A percentile compares a stretch with the other conserved stretches of the same genome.
These are phyloP conservation scores for Cardiocondyla obscurior DNA, from an alignment of 1,140 invertebrate species.

Conservation along the genomic window DNA sequence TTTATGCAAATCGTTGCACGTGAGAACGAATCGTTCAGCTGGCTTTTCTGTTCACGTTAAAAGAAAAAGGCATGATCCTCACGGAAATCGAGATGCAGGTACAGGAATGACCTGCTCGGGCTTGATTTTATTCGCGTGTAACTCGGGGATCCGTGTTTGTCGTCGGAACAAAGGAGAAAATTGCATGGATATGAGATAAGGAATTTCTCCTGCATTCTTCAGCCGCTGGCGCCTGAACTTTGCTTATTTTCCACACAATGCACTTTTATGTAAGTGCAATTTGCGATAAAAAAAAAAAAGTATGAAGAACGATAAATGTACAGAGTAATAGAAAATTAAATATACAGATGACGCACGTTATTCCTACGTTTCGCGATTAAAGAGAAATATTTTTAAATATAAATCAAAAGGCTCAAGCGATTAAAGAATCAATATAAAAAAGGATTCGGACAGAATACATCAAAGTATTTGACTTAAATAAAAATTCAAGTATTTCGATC, in stretches of 20 bases:
- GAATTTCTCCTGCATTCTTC: conserved; percentile 25
- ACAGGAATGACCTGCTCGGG: conserved; percentile 14
- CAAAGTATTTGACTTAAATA: too few relatives aligned
- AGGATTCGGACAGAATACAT: too few relatives aligned
- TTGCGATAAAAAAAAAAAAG: neutral
- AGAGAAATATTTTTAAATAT: neutral
- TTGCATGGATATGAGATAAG: conserved; percentile 50
- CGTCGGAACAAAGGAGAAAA: conserved; percentile 51
- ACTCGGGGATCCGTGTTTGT: conserved; percentile 34
- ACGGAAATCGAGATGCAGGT: conserved; percentile 28
- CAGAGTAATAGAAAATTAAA: neutral
- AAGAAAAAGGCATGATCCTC: conserved; percentile 20
- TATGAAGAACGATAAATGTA: neutral
- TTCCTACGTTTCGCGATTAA: neutral
- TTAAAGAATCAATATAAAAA: too few relatives aligned
- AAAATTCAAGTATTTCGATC: too few relatives aligned
- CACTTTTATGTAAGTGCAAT: conserved; percentile 17
- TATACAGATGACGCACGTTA: neutral
- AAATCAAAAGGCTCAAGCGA: neutral
- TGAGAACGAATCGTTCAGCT: conserved; percentile 47
- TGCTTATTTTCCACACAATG: conserved; percentile 35
- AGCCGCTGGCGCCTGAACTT: neutral
- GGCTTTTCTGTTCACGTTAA: conserved; percentile 32
- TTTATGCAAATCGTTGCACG: conserved; percentile 6
- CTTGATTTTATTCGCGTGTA: conserved; percentile 49